Evolutionary conservation across 2,113 vertebrate genomes (phyloP), one percentile per base, ranked within the genome.

Genomic region (Centropus bengalensis): DNA sequence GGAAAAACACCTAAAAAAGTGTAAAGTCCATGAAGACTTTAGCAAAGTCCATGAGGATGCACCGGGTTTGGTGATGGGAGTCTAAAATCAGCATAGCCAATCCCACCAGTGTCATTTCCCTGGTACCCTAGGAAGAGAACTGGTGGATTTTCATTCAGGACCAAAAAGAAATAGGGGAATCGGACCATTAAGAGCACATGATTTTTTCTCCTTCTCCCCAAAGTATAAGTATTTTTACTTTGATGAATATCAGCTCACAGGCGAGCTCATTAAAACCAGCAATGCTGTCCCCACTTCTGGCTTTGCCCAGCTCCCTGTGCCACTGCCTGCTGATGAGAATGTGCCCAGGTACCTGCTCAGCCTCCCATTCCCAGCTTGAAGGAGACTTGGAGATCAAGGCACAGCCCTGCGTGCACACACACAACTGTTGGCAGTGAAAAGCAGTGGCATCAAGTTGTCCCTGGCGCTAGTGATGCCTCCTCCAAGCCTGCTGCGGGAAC

Each of bases 401-500:
- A 12, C 27, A 68, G 58, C 81, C 66, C 59, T 4, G 20, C 45
- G 6, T 2, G 4, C 24, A 36, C 22, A 9, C 16, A 33, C 36
- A 18, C 54, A 11, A 9, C 40, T 13, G 3, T 4, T 3, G 2
- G 32, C 36, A 7, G 63, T 1, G 13, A 73, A 26, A 54, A 45
- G 0, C 22, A 21, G 27, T 2, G 4, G 20, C 17, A 3, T 3
- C 2, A 4, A 12, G 16, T 2, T 38, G 30, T 54, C 49, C 62
- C 33, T 6, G 28, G 27, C 7, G 44, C 38, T 27, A 27, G n/a
- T 7, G 49, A 18, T 6, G 54, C 49, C 20, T 42, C 66, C 28
- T 44, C n/a, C 0, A 2, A 45, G 55, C 54, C 26, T 0, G 0
- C 20, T 30, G 22, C n/a, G 10, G 1, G 21, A 21, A 5, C 27